A percentile compares a stretch with the other conserved stretches of the same genome.
Conservation (phyloP, 1,140 invertebrate species). For the Apolygus lucorum region DNA sequence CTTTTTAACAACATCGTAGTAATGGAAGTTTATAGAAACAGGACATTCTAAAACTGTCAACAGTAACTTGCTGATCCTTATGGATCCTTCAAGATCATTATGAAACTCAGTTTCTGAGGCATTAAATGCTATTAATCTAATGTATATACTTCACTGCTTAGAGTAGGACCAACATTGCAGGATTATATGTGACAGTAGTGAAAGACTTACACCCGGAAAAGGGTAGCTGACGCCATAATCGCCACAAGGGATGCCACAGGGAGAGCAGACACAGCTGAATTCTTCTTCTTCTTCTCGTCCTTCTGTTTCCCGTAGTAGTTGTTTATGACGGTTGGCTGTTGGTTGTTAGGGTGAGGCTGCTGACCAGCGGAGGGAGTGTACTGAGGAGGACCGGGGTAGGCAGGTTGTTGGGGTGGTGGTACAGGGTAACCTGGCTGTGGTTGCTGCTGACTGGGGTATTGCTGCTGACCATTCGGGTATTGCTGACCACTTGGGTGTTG, state of each 20-base stretch:
- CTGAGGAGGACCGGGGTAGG: background rate
- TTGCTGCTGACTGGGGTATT: background rate
- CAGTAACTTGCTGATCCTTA: no score
- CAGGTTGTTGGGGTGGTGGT: background rate
- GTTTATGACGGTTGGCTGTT: background rate
- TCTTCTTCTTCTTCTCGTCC: background rate
- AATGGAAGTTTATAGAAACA: no score
- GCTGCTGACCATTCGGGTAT: background rate
- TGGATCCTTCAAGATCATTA: no score
- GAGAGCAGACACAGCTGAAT: background rate
- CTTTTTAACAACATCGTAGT: no score
- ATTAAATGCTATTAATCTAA: no score
- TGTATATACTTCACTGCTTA: no score
- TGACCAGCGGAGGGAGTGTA: no score
- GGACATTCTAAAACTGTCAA: no score
- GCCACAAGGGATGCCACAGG: background rate
- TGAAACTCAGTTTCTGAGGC: no score
- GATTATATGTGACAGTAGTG: no score
- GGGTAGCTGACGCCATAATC: background rate
- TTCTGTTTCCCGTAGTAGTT: background rate
- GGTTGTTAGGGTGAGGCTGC: background rate
- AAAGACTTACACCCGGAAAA: no score
- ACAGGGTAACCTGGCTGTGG: background rate
- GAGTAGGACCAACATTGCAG: no score
- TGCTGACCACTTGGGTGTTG: background rate